Base-by-base conservation (phyloP, 2,113 vertebrate species). In the Serilophus lunatus region DNA sequence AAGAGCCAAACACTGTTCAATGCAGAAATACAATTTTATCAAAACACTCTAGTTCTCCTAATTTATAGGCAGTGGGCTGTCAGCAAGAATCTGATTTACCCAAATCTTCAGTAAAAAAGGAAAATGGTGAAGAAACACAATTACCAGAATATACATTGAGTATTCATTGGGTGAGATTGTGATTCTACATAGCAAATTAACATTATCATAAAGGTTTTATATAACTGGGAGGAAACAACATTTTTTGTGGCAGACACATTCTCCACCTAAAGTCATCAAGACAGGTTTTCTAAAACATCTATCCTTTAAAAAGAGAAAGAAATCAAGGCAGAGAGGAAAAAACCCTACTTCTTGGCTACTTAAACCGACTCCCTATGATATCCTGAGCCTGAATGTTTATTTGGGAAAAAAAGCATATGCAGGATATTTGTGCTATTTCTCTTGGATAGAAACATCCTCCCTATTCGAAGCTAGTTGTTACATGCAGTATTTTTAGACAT, bases 401-500 rank as follows among this genome's bases (percentile, higher is more conserved):
- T 87, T 95, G 63, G 50, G 56, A 44, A 53, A 77, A 66, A 29
- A 93, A 49, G 19, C 36, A 83, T 42, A 66, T 66, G 36, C 82
- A 96, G 95, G 93, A 92, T 97, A 96, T 96, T 96, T 97, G 94
- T 90, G 49, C 77, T 66, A 7, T 66, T 96, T 82, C 45, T 96
- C 54, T 90, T 79, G 61, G 81, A 79, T 51, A 96, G 92, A 91
- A 95, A 96, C 83, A 95, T 90, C 95, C 95, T 97, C 78, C 72
- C 70, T 54, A 36, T 60, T 91, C 35, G 18, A 95, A 96, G 81
- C 88, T 75, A 72, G 86, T 87, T 87, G 90, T 97, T 97, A 95
- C 60, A 88, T 12, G 16, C 36, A 95, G 15, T 97, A 97, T 98
- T 97, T 98, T 98, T 97, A 98, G 96, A 93, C 26, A 54, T n/a